Percentiles rank a stretch among this genome's conserved stretches.
These are phyloP conservation scores for Eleginops maclovinus DNA, from an alignment of 2,113 vertebrate species.

Conservation along the genomic window DNA sequence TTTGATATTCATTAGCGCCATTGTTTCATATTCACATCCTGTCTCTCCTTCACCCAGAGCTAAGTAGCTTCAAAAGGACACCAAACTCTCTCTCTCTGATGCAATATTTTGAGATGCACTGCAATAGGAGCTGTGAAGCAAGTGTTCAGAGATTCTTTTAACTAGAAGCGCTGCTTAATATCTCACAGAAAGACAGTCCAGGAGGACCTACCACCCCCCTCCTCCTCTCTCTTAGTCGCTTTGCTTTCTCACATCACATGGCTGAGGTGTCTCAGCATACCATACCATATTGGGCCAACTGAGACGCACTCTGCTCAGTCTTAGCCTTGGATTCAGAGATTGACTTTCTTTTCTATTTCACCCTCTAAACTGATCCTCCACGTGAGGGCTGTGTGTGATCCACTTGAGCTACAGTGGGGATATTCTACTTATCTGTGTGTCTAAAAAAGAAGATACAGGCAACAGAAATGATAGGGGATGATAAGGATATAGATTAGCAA, in stretches of 20 bases:
- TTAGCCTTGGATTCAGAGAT: constrained; percentile 57
- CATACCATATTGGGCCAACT: constrained; percentile 84
- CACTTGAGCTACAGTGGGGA: not conserved
- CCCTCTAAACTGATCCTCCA: constrained; percentile 41
- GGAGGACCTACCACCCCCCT: constrained; percentile 14
- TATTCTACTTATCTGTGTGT: not conserved
- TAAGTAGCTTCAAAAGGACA: constrained; percentile 60
- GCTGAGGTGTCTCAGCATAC: constrained; percentile 80
- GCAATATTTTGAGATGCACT: constrained; percentile 57
- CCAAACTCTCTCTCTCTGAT: constrained; percentile 55
- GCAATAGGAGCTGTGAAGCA: constrained; percentile 53
- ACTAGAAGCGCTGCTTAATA: constrained; percentile 45
- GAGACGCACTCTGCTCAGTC: constrained; percentile 41
- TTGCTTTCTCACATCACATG: constrained; percentile 75
- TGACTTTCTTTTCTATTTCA: constrained; percentile 34
- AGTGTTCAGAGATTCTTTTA: constrained; percentile 39
- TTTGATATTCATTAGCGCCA: constrained; percentile 10
- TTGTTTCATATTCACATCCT: constrained; percentile 45
- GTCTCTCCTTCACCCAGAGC: constrained; percentile 19
- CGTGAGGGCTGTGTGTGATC: constrained; percentile 24
- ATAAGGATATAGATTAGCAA: constrained; percentile 12
- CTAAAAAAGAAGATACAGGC: not conserved
- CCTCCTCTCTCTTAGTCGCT: constrained; percentile 64
- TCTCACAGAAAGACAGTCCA: constrained; percentile 42
- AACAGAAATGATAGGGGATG: not conserved